Evolutionary conservation across 2,797 vertebrate genomes (phyloP).

Genomic region (Sebastes iracundus): DNA sequence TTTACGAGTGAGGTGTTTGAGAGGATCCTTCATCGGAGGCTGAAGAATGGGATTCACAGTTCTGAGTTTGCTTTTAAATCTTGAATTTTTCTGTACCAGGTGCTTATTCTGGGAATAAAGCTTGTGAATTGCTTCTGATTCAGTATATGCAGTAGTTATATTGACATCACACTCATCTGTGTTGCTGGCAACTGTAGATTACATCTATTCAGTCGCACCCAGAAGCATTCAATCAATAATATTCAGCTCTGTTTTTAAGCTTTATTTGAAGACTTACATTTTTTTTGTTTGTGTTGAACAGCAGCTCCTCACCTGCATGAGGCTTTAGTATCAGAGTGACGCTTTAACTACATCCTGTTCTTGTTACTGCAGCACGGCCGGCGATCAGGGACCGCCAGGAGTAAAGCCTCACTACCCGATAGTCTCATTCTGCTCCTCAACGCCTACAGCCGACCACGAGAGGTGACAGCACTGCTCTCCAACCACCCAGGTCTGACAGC

Average conservation of each 20-base stretch:
- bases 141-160: constrained; percentile 20
- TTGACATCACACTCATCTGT: constrained; percentile 32
- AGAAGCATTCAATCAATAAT: constrained; percentile 32
- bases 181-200: constrained; percentile 21
- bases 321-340: constrained; percentile 17
- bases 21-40: constrained; percentile 31
- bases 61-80: constrained; percentile 27
- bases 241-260: constrained; percentile 18
- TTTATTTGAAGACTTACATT: not conserved
- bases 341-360: constrained; percentile 9
- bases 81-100: not conserved
- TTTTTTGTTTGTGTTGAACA: not conserved
- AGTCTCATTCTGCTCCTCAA: constrained; percentile 50
- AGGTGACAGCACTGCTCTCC: constrained; percentile 53
- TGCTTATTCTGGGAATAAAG: constrained; percentile 39
- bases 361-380: constrained; percentile 30
- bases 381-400: constrained; percentile 38
- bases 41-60: not conserved
- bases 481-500: constrained; percentile 55
- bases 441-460: constrained; percentile 43
- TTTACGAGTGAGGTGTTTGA: constrained; percentile 15
- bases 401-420: constrained; percentile 34
- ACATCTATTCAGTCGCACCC: constrained; percentile 19
- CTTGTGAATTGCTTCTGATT: constrained; percentile 48
- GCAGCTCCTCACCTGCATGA: constrained; percentile 8